Evolutionary conservation across 2,113 vertebrate genomes (phyloP), one percentile per base, ranked within the genome.

Genomic region (Nothocercus nigrocapillus): DNA sequence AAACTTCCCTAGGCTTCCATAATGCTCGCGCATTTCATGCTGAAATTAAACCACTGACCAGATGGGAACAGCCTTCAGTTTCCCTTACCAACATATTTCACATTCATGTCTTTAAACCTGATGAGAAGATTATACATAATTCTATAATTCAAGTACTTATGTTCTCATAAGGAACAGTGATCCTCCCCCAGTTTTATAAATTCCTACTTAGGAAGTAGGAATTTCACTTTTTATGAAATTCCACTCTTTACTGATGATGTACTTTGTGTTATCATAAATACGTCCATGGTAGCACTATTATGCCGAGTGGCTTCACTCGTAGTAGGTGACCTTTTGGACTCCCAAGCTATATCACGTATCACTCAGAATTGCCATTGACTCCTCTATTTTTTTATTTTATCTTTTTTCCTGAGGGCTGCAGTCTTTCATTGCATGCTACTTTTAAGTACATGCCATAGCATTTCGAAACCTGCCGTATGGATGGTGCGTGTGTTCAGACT

Each of bases 11-110:
- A 8, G 1, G 3, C 45, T 74, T 6, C 24, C 42, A 11, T 45
- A 42, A 32, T 44, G 8, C 32, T 59, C 51, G 11, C 11, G 54
- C 0, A 0, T 66, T 92, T 59, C 13, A 9, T 22, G 7, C 13
- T 51, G 87, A 83, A 22, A 13, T 75, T 19, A 68, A 80, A 62
- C 28, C 27, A 13, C 24, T 67, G 30, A 45, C n/a, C 25, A 25
- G 49, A n/a, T 2, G 5, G 45, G 30, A 88, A 21, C 6, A 70
- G 11, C 59, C 30, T 82, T 66, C 28, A 38, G 3, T 86, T 81
- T 81, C 38, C 22, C 20, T 20, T 62, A 5, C 28, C 0, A 4
- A 8, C 1, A 0, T 54, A 34, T 72, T 72, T 38, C 34, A 30
- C 51, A 38, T 53, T 72, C 69, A 32, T 45, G 30, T 42, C 64